phyloP scores from a whole-genome alignment of 2,113 vertebrate species.

The Brachypteracias leptosomus region DNA sequence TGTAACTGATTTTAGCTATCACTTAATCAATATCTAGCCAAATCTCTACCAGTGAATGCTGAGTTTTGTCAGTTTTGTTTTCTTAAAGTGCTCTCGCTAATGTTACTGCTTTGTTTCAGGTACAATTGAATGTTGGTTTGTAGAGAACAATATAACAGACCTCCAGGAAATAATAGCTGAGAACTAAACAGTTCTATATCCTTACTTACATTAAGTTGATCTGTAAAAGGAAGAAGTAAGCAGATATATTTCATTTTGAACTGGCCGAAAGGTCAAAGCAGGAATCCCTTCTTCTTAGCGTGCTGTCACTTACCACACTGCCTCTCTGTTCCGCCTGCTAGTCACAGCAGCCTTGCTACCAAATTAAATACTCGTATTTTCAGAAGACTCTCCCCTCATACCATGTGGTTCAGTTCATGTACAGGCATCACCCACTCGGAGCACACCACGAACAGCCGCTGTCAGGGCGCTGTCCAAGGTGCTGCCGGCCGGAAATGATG shows the following conservation, averaged over 20 bases:
- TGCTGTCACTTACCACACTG: conserved; percentile 20
- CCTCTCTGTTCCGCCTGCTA: conserved; percentile 2
- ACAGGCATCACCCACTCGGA: neutral
- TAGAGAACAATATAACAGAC: neutral
- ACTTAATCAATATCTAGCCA: neutral
- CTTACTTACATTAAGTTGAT: neutral
- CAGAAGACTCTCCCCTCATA: conserved; percentile 8
- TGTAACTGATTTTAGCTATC: neutral
- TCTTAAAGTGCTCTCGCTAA: neutral
- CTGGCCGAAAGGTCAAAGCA: conserved; percentile 35
- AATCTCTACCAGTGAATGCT: neutral
- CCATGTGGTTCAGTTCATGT: neutral
- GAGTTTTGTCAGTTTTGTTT: neutral
- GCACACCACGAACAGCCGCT: neutral
- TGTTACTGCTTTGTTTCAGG: neutral
- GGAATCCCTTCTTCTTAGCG: neutral
- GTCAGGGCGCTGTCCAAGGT: neutral
- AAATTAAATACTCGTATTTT: conserved; percentile 44
- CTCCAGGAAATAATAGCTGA: neutral
- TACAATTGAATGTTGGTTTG: neutral
- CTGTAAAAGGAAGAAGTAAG: neutral
- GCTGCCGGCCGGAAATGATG: neutral
- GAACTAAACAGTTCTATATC: neutral
- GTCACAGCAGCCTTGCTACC: conserved; percentile 22
- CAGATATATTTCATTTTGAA: neutral